phyloP scores from a whole-genome alignment of 2,888 invertebrate species.

The Labia minor region DNA sequence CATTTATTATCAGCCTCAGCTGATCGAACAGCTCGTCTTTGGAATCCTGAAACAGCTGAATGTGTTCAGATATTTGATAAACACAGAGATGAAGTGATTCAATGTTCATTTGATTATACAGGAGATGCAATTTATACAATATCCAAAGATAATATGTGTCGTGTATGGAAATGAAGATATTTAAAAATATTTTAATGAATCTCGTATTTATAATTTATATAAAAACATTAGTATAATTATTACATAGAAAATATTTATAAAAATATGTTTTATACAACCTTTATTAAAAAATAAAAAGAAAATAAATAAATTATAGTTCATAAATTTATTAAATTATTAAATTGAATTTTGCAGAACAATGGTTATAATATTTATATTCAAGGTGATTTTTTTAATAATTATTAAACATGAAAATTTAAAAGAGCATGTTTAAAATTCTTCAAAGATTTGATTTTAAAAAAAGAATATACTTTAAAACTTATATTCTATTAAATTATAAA shows the following conservation, averaged over 20 bases:
- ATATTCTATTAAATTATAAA: no score
- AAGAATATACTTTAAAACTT: no score
- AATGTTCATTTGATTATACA: slow-evolving; percentile 67
- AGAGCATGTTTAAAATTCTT: no score
- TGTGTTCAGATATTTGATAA: slow-evolving; percentile 58
- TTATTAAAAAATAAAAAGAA: background rate
- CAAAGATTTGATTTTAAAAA: no score
- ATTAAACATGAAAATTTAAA: no score
- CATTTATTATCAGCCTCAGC: slow-evolving; percentile 63
- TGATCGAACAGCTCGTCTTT: slow-evolving; percentile 62
- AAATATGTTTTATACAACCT: no score
- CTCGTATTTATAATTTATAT: background rate
- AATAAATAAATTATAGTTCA: background rate
- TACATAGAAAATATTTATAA: background rate
- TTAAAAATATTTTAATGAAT: background rate
- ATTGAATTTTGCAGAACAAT: background rate
- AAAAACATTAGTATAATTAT: background rate
- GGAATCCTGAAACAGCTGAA: slow-evolving; percentile 54
- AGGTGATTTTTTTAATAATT: no score
- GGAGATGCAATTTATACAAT: slow-evolving; percentile 70
- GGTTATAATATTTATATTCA: background rate
- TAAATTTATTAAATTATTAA: background rate
- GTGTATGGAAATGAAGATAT: slow-evolving; percentile 68
- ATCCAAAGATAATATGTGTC: slow-evolving; percentile 70
- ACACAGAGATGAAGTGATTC: slow-evolving; percentile 69